Base-by-base conservation (phyloP, 2,113 vertebrate genomes). In the Chamaea fasciata region DNA sequence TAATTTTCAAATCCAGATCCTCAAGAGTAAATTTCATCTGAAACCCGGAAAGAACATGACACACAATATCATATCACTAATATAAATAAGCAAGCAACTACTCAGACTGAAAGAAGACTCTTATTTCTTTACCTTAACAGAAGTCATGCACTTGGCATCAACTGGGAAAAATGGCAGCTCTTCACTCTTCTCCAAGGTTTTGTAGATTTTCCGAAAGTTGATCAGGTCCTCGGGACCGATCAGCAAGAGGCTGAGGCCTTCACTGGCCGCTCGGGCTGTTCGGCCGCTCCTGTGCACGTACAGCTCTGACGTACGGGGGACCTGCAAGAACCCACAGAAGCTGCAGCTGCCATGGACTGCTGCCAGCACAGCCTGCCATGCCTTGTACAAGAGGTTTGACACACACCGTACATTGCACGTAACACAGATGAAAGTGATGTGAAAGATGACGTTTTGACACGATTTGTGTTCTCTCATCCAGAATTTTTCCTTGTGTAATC, bases 251-350 rank as follows among this genome's bases (percentile, higher is more conserved):
- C 98, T 99, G 30, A 99, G 98, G 68, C 99, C 99, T 57, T 99
- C 98, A 11, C 88, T 98, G 57, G 99, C 95, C 23, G 99, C 99
- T 80, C 99, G 98, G 17, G 99, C 99, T 14, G 99, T 99, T 39
- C 99, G 97, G 64, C 99, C 99, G 1, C 99, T 99, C 28, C 99
- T 98, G 96, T 99, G 99, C 47, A 99, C 98, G 0, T 99, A 99
- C 2, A 99, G 98, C 97, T 99, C 99, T 0, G 99, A 99, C 1
- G 99, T 99, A 46, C 99, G 98, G 19, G 99, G 99, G 42, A 99
- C 98, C 99, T 99, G 95, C 22, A 90, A 63, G 27, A 18, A 27
- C 33, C 35, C 52, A 75, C 31, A 64, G 62, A 26, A 87, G 14
- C 46, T 68, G n/a, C 83, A 87, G 70, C 26, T 39, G 19, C 11